Percentiles rank a stretch among this genome's conserved stretches.
Conservation (phyloP, 2,113 vertebrate genomes). For the Lonchura striata region DNA sequence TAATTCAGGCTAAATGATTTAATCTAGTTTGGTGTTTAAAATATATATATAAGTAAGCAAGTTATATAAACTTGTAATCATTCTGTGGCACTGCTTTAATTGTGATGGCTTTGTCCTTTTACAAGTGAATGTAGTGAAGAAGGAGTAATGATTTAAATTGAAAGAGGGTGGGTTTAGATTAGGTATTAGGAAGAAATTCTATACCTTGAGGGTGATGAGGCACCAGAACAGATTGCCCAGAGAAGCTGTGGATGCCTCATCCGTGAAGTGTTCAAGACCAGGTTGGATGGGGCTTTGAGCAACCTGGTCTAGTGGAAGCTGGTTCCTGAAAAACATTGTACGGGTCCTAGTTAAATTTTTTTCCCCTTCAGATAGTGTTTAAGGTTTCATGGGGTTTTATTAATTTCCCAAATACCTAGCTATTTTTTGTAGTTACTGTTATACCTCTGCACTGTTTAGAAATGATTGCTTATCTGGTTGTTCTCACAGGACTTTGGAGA, state of each 20-base stretch:
- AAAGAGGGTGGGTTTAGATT: background rate
- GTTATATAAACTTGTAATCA: background rate
- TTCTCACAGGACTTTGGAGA: background rate
- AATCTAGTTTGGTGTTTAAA: background rate
- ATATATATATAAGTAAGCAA: background rate
- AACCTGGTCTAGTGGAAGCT: background rate
- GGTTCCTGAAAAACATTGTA: background rate
- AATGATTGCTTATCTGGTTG: background rate
- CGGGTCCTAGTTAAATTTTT: background rate
- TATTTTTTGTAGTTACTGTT: background rate
- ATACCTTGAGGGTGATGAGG: background rate
- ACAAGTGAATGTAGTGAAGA: background rate
- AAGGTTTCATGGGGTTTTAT: background rate
- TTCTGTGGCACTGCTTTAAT: background rate
- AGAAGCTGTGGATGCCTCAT: background rate
- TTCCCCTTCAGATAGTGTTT: background rate
- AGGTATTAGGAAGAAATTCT: background rate
- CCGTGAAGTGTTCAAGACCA: background rate
- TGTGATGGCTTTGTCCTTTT: background rate
- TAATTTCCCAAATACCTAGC: background rate
- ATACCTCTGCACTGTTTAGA: background rate
- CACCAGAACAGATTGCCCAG: background rate
- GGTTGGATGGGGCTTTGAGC: background rate
- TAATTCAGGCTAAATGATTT: background rate
- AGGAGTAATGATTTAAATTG: background rate